Evolutionary conservation across 2,113 vertebrate species (phyloP).

Genomic region (Sorex araneus): DNA sequence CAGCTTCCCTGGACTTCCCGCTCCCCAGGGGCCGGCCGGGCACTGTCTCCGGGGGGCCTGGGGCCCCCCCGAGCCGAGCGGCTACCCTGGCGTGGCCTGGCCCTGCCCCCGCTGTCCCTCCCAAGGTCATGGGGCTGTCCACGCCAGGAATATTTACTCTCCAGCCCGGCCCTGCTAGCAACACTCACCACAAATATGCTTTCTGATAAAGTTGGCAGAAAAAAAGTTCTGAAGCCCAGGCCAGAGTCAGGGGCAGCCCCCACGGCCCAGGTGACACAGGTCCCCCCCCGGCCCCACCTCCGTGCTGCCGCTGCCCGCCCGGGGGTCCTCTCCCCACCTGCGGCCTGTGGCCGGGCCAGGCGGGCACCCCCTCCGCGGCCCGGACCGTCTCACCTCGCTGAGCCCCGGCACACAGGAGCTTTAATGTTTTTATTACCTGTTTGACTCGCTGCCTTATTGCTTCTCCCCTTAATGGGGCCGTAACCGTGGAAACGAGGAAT

Average conservation of each 20-base stretch:
- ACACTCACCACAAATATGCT: conserved; percentile 96
- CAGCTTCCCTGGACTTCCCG: not conserved
- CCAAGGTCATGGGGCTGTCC: conserved; percentile 94
- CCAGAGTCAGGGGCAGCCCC: not conserved
- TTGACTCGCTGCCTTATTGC: conserved; percentile 99
- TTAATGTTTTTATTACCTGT: conserved; percentile 99
- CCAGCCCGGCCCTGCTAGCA: conserved; percentile 92
- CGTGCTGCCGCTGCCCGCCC: conserved; percentile 78
- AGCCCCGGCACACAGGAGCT: conserved; percentile 93
- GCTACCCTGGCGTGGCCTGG: conserved; percentile 58
- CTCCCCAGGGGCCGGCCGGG: not conserved
- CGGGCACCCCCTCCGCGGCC: conserved; percentile 54
- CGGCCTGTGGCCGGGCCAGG: no score
- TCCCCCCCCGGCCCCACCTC: conserved; percentile 88
- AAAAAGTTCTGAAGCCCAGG: conserved; percentile 86
- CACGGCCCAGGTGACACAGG: conserved; percentile 84
- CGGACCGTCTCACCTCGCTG: conserved; percentile 94
- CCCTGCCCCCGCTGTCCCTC: conserved; percentile 56
- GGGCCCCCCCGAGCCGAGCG: not conserved
- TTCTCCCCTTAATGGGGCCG: conserved; percentile 99
- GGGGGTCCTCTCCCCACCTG: no score
- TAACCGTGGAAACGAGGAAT: conserved; percentile 99
- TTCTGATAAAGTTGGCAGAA: conserved; percentile 96
- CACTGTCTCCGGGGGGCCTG: not conserved
- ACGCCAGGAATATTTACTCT: conserved; percentile 94